Evolutionary conservation across 2,113 vertebrate genomes (phyloP).

Genomic region (Emydura subglobosa): DNA sequence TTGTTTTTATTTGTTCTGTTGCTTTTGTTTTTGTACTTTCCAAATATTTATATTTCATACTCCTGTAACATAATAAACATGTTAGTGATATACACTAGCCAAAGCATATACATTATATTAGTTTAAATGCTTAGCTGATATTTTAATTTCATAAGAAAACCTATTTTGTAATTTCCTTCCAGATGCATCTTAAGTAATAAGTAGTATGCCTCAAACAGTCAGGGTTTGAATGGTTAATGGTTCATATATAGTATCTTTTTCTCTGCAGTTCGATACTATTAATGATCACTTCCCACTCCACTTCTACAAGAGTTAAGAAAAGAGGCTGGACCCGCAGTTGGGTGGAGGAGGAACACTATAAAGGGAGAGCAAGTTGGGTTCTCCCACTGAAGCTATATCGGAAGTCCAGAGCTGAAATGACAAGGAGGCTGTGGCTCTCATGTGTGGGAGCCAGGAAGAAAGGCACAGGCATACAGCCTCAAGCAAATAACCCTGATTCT

Average conservation of each 20-base stretch:
- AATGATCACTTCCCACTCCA: accelerated
- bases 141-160: not conserved
- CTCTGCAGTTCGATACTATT: not conserved
- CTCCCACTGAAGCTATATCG: not conserved
- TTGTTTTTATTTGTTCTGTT: not conserved
- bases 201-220: not conserved
- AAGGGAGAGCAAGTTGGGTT: not conserved
- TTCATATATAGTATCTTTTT: not conserved
- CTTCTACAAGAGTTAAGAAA: not conserved
- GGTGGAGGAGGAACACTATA: not conserved
- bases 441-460: not conserved
- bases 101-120: not conserved
- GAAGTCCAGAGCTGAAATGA: not conserved
- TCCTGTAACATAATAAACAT: not conserved
- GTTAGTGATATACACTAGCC: not conserved
- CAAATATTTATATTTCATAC: not conserved
- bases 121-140: not conserved
- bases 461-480: not conserved
- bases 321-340: not conserved
- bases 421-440: not conserved
- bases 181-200: not conserved
- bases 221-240: not conserved
- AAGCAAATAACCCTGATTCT: not conserved
- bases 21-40: not conserved
- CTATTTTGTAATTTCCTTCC: not conserved